Evolutionary conservation across 2,797 vertebrate genomes (phyloP).

Genomic region (Notolabrus celidotus): DNA sequence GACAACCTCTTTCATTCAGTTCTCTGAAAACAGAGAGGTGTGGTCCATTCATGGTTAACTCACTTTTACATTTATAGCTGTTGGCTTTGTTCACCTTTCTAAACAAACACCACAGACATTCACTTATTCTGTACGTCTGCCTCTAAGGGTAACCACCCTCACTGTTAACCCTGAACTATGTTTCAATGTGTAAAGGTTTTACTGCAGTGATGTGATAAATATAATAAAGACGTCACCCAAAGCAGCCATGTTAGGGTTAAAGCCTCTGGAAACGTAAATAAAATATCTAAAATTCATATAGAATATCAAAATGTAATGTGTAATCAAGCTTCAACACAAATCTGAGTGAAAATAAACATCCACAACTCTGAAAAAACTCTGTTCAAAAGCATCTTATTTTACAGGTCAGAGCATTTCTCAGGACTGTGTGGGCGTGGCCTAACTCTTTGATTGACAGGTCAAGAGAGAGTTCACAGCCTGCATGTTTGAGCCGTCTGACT

Average conservation of each 20-base stretch:
- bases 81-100: slow-evolving; percentile 53
- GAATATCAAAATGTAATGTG: too few relatives aligned
- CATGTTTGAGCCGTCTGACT: too few relatives aligned
- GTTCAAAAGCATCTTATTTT: too few relatives aligned
- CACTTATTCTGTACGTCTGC: slow-evolving; percentile 18
- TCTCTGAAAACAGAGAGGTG: slow-evolving; percentile 52
- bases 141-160: slow-evolving; percentile 20
- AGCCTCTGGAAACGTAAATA: too few relatives aligned
- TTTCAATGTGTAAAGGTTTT: neutral
- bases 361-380: too few relatives aligned
- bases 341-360: too few relatives aligned
- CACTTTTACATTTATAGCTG: slow-evolving; percentile 55
- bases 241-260: neutral
- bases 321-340: too few relatives aligned
- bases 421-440: too few relatives aligned
- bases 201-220: neutral
- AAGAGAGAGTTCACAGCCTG: too few relatives aligned
- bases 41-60: slow-evolving; percentile 61
- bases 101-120: slow-evolving; percentile 53
- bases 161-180: slow-evolving; percentile 8
- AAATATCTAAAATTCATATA: too few relatives aligned
- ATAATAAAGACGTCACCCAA: neutral
- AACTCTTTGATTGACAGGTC: too few relatives aligned
- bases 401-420: too few relatives aligned
- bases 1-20: slow-evolving; percentile 43